These are phyloP conservation scores for Lethenteron reissneri DNA, from an alignment of 2,113 vertebrate genomes.

Conservation along the genomic window DNA sequence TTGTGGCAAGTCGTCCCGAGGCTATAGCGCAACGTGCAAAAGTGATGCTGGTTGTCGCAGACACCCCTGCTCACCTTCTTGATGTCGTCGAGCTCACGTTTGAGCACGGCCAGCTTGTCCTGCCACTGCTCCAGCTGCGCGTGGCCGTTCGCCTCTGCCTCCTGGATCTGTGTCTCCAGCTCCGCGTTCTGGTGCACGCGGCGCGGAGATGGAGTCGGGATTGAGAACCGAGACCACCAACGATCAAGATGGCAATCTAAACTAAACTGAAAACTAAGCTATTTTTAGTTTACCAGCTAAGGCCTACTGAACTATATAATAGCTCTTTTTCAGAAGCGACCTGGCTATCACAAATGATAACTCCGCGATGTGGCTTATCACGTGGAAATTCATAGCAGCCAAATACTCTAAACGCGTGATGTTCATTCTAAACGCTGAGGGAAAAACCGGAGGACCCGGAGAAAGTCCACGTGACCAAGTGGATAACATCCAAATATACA, in stretches of 20 bases:
- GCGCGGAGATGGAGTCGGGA: background rate
- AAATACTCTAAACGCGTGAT: too few relatives aligned
- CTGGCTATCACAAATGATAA: background rate
- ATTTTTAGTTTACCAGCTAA: background rate
- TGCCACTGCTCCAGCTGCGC: constrained; percentile 21
- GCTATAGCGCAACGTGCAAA: too few relatives aligned
- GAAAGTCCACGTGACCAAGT: too few relatives aligned
- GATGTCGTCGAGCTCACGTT: constrained; percentile 23
- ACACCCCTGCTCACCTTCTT: constrained; percentile 16
- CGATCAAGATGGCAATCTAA: background rate
- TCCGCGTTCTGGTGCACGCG: constrained; percentile 16
- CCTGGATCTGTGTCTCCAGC: constrained; percentile 16
- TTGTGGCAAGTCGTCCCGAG: too few relatives aligned
- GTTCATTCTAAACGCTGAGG: too few relatives aligned
- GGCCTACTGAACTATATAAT: background rate
- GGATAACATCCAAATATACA: too few relatives aligned
- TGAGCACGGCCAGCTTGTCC: constrained; percentile 16
- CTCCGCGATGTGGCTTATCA: too few relatives aligned
- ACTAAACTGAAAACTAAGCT: background rate
- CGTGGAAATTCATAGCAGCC: too few relatives aligned
- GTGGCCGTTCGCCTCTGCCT: constrained; percentile 17
- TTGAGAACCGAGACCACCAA: background rate
- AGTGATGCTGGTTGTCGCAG: too few relatives aligned
- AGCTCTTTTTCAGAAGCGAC: background rate
- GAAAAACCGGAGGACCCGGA: too few relatives aligned